Evolutionary conservation across 1,140 invertebrate species (phyloP).

Genomic region (Paracyclopina nana): DNA sequence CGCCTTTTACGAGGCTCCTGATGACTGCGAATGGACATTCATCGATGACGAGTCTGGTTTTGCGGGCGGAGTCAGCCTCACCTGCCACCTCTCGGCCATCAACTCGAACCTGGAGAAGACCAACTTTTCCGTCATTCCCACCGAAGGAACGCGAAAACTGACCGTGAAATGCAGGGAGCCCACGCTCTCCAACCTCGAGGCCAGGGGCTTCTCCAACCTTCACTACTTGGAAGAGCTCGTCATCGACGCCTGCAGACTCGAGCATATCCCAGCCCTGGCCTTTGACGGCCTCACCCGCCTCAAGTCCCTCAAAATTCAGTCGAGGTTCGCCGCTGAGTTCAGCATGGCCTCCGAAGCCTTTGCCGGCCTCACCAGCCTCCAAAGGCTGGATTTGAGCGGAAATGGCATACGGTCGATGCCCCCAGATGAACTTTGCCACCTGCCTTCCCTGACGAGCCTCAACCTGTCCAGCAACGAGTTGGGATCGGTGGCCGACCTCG

Average conservation of each 20-base stretch:
- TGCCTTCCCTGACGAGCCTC: conserved; percentile 44
- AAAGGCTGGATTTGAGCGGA: conserved; percentile 38
- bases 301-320: conserved; percentile 42
- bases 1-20: neutral
- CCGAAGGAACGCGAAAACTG: conserved; percentile 34
- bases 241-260: conserved; percentile 56
- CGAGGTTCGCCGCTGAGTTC: conserved; percentile 23
- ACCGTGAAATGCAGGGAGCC: conserved; percentile 54
- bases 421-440: conserved; percentile 30
- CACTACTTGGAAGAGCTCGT: conserved; percentile 42
- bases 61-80: conserved; percentile 30
- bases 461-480: conserved; percentile 63
- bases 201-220: conserved; percentile 53
- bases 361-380: conserved; percentile 48
- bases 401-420: conserved; percentile 45
- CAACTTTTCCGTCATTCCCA: conserved; percentile 64
- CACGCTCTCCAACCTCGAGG: conserved; percentile 43
- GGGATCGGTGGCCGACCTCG: conserved; percentile 46
- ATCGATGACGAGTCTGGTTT: neutral
- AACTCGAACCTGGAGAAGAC: conserved; percentile 63
- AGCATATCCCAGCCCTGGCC: conserved; percentile 42
- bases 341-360: conserved; percentile 47
- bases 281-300: conserved; percentile 44
- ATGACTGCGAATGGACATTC: conserved; percentile 1
- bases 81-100: conserved; percentile 51